A percentile compares a stretch with the other conserved stretches of the same genome.
phyloP scores from a whole-genome alignment of 2,888 invertebrate genomes.

The Calephelis perditalis region DNA sequence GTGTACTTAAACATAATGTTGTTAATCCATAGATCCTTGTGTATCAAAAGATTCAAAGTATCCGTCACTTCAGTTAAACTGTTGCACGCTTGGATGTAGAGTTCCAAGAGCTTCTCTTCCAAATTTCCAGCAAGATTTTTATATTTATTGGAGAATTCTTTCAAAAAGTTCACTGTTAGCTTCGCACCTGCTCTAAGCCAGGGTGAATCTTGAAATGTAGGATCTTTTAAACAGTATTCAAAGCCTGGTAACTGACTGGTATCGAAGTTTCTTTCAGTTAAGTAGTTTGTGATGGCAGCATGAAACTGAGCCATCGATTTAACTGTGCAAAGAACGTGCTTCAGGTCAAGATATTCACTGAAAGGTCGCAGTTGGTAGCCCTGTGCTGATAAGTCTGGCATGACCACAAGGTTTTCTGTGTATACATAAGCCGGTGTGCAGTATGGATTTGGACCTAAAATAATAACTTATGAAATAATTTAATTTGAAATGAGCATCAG shows the following conservation, averaged over 20 bases:
- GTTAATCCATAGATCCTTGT: slow-evolving; percentile 62
- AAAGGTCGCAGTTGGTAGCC: slow-evolving; percentile 43
- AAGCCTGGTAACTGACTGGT: slow-evolving; percentile 38
- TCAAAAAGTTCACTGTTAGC: slow-evolving; percentile 43
- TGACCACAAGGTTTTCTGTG: slow-evolving; percentile 49
- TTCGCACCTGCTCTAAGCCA: slow-evolving; percentile 51
- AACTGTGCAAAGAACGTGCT: slow-evolving; percentile 40
- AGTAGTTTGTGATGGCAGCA: slow-evolving; percentile 52
- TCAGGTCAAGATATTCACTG: slow-evolving; percentile 40
- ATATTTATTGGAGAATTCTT: slow-evolving; percentile 44
- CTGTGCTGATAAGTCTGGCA: slow-evolving; percentile 51
- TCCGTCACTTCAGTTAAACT: slow-evolving; percentile 39
- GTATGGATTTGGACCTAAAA: slow-evolving; percentile 47
- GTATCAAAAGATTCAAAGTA: slow-evolving; percentile 52
- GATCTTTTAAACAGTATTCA: slow-evolving; percentile 40
- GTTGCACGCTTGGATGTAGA: slow-evolving; percentile 44
- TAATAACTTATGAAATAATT: not conserved
- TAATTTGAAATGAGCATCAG: too few relatives aligned
- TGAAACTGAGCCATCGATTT: slow-evolving; percentile 55
- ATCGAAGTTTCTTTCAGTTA: slow-evolving; percentile 36
- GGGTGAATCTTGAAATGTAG: slow-evolving; percentile 43
- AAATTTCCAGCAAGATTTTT: slow-evolving; percentile 33
- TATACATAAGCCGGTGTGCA: slow-evolving; percentile 45
- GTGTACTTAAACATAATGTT: slow-evolving; percentile 60
- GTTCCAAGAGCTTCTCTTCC: slow-evolving; percentile 37